Evolutionary conservation across 2,888 invertebrate genomes (phyloP), one percentile per base, ranked within the genome.

Genomic region (Meta bourneti): DNA sequence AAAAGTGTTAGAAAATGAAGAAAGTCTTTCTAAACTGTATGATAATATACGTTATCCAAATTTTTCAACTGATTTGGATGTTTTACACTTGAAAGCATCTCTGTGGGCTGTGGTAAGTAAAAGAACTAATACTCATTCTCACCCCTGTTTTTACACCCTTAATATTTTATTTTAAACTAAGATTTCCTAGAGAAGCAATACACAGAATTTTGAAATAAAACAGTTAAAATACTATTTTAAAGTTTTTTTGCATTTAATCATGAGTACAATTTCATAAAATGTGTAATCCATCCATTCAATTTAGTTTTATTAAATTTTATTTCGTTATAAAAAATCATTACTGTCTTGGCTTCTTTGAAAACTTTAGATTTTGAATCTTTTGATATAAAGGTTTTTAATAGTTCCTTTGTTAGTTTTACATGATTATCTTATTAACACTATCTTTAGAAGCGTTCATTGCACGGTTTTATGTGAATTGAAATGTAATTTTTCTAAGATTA

Each of bases 41-140:
- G 74, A 91, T 48, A 90, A 80, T 9, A 92, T 94, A 34, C 88
- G 86, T 7, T 77, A 88, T 34, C 86, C 93, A 77, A 70, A 90
- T 81, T 85, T 86, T 72, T 88, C 91, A 61, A 88, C 94, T 54
- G 95, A 94, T 82, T 93, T 93, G 13, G 94, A 94, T 89, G 93
- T 98, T 86, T 95, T 97, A 77, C 96, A 97, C 93, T 95, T 98
- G 74, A 99, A 99, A 95, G 96, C 98, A 7, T 97, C 98, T 0
- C 95, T 99, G 0, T 99, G 99, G 99, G 97, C 97, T 1, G 94
- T 96, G 82, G 95, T 95, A 93, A 93, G 94, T 93, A 19, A 49
- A 34, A 34, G 1, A 34, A 34, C 34, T 34, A 34, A 34, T 34
- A 34, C 34, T 34, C 4, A 16, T 48, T 77, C 51, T 48, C 16